Percentiles rank a stretch among this genome's conserved stretches.
Evolutionary conservation across 2,888 invertebrate genomes (phyloP).

Genomic region (Tipula helvola): DNA sequence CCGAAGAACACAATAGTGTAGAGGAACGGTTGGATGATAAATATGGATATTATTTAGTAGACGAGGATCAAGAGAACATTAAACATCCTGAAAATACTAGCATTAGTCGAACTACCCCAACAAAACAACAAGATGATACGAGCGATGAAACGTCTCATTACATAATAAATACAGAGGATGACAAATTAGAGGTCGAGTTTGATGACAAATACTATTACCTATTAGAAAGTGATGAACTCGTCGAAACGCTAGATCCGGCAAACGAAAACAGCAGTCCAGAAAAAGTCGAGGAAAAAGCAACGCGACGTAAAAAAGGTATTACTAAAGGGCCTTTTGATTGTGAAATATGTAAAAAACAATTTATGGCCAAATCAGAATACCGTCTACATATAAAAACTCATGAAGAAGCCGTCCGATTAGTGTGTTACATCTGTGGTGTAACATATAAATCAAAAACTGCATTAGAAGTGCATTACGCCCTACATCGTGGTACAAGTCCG

Average conservation of each 20-base stretch:
- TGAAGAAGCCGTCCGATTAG: neutral
- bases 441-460: slow-evolving; percentile 39
- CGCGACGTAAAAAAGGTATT: neutral
- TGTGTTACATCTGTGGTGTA: slow-evolving; percentile 39
- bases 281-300: neutral
- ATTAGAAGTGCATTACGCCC: slow-evolving; percentile 38
- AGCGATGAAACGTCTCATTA: neutral
- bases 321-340: slow-evolving; percentile 10
- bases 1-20: neutral
- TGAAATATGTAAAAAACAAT: slow-evolving; percentile 14
- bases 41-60: neutral
- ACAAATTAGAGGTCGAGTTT: neutral
- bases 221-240: slow-evolving; percentile 5
- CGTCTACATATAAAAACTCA: slow-evolving; percentile 14
- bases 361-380: slow-evolving; percentile 11
- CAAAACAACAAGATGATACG: neutral
- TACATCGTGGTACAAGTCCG: slow-evolving; percentile 39
- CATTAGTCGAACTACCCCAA: neutral
- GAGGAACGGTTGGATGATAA: neutral
- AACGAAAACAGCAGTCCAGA: neutral
- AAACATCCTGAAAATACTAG: neutral
- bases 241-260: neutral
- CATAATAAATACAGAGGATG: neutral
- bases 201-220: neutral
- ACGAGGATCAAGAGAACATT: neutral